phyloP scores from a whole-genome alignment of 2,797 vertebrate species.

The Otolemur crassicaudatus region DNA sequence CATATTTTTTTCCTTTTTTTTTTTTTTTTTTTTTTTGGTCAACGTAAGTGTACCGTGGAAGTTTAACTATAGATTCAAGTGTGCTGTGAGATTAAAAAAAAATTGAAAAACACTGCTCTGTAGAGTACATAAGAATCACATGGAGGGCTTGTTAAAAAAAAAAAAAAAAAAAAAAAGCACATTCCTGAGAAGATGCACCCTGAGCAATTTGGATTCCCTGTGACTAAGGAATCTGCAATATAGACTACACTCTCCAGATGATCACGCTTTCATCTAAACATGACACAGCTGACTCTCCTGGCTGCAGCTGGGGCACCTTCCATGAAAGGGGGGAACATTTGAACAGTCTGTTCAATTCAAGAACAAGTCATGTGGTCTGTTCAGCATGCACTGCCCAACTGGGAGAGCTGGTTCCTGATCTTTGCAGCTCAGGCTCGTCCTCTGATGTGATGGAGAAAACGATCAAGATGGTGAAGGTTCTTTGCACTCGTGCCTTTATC shows the following conservation, averaged over 20 bases:
- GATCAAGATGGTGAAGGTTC: neutral
- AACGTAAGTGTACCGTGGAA: too few species aligned
- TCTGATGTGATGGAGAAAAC: conserved; percentile 20
- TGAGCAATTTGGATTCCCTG: neutral
- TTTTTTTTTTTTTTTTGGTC: too few species aligned
- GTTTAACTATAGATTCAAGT: too few species aligned
- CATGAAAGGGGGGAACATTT: neutral
- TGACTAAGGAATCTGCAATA: neutral
- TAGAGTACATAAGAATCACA: neutral
- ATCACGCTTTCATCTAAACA: neutral
- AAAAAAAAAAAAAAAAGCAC: neutral
- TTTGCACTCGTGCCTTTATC: neutral
- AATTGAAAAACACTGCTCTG: neutral
- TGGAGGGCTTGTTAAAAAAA: neutral
- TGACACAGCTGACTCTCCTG: neutral
- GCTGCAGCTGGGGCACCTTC: neutral
- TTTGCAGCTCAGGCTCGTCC: neutral
- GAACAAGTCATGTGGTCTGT: neutral
- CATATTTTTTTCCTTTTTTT: too few species aligned
- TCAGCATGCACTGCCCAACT: conserved; percentile 6
- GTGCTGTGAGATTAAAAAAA: too few species aligned
- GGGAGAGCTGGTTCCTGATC: neutral
- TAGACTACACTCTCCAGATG: neutral
- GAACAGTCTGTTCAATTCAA: neutral
- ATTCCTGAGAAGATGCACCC: neutral